A percentile compares a stretch with the other conserved stretches of the same genome.
These are phyloP conservation scores for Pangasius krempfi DNA, from an alignment of 2,797 vertebrate species.

Conservation along the genomic window DNA sequence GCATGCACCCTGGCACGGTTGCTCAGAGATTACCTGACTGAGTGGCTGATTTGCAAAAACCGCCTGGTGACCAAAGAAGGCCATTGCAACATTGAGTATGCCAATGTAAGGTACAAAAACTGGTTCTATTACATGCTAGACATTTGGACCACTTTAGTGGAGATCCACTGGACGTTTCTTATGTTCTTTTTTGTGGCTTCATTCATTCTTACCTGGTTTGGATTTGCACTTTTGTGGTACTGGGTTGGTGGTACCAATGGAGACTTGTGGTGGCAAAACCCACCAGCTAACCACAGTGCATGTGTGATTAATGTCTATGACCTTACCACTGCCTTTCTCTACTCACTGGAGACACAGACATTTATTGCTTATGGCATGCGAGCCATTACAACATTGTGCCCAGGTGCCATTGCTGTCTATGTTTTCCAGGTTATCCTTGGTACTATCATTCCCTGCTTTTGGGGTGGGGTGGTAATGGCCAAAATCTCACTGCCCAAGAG, in stretches of 20 bases:
- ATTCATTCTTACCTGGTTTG: conserved; percentile 79
- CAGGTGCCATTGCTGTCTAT: conserved; percentile 85
- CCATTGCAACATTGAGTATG: conserved; percentile 93
- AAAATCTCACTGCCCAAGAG: conserved; percentile 93
- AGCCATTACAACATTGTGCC: conserved; percentile 84
- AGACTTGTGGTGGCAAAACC: conserved; percentile 75
- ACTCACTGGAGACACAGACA: conserved; percentile 93
- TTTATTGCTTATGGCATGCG: conserved; percentile 93
- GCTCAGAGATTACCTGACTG: conserved; percentile 69
- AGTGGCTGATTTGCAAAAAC: conserved; percentile 68
- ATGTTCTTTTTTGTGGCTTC: conserved; percentile 72
- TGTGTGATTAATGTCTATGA: conserved; percentile 86
- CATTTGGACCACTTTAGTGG: conserved; percentile 86
- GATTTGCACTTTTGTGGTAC: conserved; percentile 79
- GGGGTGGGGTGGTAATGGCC: conserved; percentile 84
- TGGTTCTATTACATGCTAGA: conserved; percentile 87
- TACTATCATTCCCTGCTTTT: conserved; percentile 90
- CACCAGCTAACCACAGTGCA: conserved; percentile 69
- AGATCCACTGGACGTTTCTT: conserved; percentile 76
- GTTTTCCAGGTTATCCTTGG: conserved; percentile 89
- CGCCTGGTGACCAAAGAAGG: conserved; percentile 94
- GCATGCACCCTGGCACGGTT: conserved; percentile 65
- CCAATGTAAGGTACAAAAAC: conserved; percentile 84
- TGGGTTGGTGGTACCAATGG: conserved; percentile 75
- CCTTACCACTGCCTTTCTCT: conserved; percentile 90